These are phyloP conservation scores for Sphaeridia pumilis DNA, from an alignment of 2,888 invertebrate species.

Conservation along the genomic window DNA sequence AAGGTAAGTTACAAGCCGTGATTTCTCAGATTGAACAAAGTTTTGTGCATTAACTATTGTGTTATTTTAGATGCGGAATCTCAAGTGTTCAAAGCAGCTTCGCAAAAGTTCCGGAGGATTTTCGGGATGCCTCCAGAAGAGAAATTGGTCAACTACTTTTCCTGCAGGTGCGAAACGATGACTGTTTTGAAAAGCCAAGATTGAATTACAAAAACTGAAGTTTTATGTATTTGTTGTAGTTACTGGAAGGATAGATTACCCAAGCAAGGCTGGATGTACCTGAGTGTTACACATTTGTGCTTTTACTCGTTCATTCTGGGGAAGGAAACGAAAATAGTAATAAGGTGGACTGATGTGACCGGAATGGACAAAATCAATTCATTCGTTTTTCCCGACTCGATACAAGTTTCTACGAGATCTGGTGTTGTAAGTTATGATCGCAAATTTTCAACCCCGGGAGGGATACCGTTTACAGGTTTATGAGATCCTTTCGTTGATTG, in stretches of 20 bases:
- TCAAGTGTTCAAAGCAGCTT: constrained; percentile 60
- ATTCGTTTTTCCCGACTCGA: constrained; percentile 69
- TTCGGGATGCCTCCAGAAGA: constrained; percentile 89
- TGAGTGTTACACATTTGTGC: constrained; percentile 91
- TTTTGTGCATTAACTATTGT: constrained; percentile 2
- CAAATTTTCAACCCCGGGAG: no score
- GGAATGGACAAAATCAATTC: constrained; percentile 66
- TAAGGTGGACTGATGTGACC: constrained; percentile 82
- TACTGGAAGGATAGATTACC: constrained; percentile 88
- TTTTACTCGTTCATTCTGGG: constrained; percentile 93
- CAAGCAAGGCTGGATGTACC: constrained; percentile 91
- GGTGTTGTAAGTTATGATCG: constrained; percentile 45
- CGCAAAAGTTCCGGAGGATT: constrained; percentile 70
- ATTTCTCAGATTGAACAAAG: neutral
- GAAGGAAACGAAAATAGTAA: constrained; percentile 71
- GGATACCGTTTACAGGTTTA: neutral
- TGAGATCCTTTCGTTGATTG: constrained; percentile 28
- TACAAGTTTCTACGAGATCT: constrained; percentile 72
- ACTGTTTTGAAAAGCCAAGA: neutral
- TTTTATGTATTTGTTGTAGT: constrained; percentile 45
- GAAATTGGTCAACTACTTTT: constrained; percentile 88
- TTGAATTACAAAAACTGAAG: neutral
- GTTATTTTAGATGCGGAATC: constrained; percentile 63
- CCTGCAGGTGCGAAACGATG: constrained; percentile 57
- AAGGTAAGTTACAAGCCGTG: constrained; percentile 41